phyloP scores from a whole-genome alignment of 2,113 vertebrate genomes.

The Cnemophilus loriae region DNA sequence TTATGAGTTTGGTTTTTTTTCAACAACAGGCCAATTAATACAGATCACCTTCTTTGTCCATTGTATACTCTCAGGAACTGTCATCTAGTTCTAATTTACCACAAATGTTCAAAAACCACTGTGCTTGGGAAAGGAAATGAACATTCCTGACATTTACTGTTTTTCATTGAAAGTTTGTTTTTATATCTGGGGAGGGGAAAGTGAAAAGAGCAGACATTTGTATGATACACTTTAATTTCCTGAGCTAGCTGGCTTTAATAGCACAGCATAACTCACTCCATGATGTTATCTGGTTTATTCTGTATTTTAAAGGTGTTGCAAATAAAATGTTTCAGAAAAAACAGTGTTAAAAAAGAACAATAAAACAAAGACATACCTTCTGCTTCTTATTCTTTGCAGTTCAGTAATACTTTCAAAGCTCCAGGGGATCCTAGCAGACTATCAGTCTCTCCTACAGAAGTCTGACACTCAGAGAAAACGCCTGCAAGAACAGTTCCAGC shows the following conservation, averaged over 20 bases:
- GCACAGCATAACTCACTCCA: neutral
- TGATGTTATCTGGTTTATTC: neutral
- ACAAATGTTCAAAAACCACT: neutral
- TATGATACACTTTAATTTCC: neutral
- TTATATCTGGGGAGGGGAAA: neutral
- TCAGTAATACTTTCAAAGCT: slow-evolving; percentile 72
- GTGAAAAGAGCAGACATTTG: neutral
- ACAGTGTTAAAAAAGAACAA: neutral
- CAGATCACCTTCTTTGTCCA: neutral
- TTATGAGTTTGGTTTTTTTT: neutral
- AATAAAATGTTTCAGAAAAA: neutral
- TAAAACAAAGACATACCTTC: neutral
- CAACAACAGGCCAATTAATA: neutral
- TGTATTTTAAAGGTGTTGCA: neutral
- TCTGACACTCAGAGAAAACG: slow-evolving; percentile 51
- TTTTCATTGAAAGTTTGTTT: neutral
- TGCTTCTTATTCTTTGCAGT: slow-evolving; percentile 45
- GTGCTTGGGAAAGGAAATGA: neutral
- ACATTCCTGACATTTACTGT: neutral
- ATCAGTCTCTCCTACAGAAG: slow-evolving; percentile 67
- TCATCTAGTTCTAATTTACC: neutral
- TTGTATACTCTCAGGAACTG: neutral
- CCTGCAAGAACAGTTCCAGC: slow-evolving; percentile 77
- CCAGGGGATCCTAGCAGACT: slow-evolving; percentile 56
- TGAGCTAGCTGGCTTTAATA: neutral